Base-by-base conservation (phyloP, 2,113 vertebrate genomes). In the Cavia aperea region DNA sequence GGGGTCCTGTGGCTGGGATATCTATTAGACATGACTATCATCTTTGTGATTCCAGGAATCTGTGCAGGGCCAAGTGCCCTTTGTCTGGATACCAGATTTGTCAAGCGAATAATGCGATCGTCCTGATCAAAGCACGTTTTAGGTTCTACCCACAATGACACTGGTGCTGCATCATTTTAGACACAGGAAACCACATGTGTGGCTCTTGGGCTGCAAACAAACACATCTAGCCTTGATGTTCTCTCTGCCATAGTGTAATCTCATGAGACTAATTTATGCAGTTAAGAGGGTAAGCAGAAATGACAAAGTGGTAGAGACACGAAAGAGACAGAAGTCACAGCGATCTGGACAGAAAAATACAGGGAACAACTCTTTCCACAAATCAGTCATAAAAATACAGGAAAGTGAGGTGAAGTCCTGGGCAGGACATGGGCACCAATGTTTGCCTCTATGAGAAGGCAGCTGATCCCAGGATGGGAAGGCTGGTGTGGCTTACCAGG, bases 21-120 rank as follows among this genome's bases (percentile, higher is more conserved):
- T 91, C 87, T 81, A 88, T 90, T 94, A 96, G 94, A 91, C n/a
- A 9, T 77, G 88, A 87, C 75, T 43, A 63, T 93, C 93, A 86
- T 95, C 90, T 68, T 81, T 81, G 85, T 84, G 89, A 66, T 94
- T 96, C 91, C 87, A 60, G 91, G 89, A 95, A 91, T 65, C 84
- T 95, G 91, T 39, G 31, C 83, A 85, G 89, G 93, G 94, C 89
- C 94, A 89, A 96, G 72, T 65, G 91, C 72, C 87, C 94, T 95
- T 95, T 91, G 72, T 51, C 58, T 86, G 51, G 87, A 73, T 49
- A 92, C 84, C 60, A 91, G 68, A 94, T 95, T 94, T 94, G 75
- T 96, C 94, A 91, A 88, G 90, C 82, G 91, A 95, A 88, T 92
- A 94, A 95, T 75, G 89, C 75, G 43, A 86, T 88, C 73, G 46